phyloP scores from a whole-genome alignment of 2,888 invertebrate species.

The Uloborus plumipes region DNA sequence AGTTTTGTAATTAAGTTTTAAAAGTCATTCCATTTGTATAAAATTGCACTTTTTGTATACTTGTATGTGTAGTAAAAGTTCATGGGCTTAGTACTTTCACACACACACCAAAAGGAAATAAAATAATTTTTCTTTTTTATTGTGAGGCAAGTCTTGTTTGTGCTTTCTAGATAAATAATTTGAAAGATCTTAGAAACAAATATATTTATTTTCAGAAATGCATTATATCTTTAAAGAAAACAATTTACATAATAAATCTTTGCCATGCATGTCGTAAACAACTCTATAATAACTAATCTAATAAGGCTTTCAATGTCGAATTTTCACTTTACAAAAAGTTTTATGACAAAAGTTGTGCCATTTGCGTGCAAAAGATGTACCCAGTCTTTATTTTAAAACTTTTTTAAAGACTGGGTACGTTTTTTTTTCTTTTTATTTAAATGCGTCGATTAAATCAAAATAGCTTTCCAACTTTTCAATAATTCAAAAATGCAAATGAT shows the following conservation, averaged over 20 bases:
- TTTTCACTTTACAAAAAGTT: conserved; percentile 62
- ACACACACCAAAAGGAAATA: too few relatives aligned
- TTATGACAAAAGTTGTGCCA: conserved; percentile 60
- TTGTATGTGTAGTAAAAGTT: neutral
- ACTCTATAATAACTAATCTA: conserved; percentile 65
- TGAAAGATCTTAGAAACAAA: conserved; percentile 55
- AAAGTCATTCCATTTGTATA: too few relatives aligned
- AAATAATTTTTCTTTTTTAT: too few relatives aligned
- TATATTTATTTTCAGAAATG: conserved; percentile 65
- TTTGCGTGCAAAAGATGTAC: conserved; percentile 59
- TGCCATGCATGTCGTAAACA: conserved; percentile 64
- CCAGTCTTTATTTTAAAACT: conserved; percentile 37
- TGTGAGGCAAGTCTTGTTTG: too few relatives aligned
- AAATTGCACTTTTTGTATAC: too few relatives aligned
- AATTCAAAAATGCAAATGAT: conserved; percentile 61
- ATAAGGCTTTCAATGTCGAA: conserved; percentile 62
- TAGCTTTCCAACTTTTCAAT: conserved; percentile 57
- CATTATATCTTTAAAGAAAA: conserved; percentile 65
- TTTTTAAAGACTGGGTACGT: conserved; percentile 48
- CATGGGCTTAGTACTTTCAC: neutral
- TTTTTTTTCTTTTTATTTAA: conserved; percentile 22
- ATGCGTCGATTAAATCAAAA: conserved; percentile 48
- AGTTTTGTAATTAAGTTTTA: too few relatives aligned
- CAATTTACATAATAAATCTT: conserved; percentile 65
- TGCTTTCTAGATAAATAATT: too few relatives aligned